Conservation (phyloP, 1,140 invertebrate genomes). For the Eufriesea mexicana region DNA sequence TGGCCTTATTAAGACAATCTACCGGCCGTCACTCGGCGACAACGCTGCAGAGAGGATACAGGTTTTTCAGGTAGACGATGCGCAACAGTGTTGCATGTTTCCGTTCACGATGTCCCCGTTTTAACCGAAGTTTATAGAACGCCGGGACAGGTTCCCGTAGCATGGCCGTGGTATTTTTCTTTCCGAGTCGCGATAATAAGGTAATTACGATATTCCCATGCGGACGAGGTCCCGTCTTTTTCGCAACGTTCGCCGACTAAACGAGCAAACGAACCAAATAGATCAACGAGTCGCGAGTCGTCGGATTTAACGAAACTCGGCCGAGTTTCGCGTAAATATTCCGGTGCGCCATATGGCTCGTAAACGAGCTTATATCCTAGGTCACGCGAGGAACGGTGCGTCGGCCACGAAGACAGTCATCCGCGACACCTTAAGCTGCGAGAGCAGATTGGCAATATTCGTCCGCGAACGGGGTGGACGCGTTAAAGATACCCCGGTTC, state of each 20-base stretch:
- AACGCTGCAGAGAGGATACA: slow-evolving; percentile 29
- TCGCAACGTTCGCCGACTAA: not conserved
- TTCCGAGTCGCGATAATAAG: not conserved
- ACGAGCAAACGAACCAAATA: not conserved
- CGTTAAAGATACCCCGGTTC: too few species aligned
- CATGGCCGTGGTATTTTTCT: not conserved
- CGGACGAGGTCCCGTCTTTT: not conserved
- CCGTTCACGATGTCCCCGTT: slow-evolving; percentile 24
- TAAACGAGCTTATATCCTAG: not conserved
- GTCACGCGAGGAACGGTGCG: not conserved
- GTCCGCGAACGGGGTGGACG: not conserved
- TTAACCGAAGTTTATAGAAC: slow-evolving; percentile 28
- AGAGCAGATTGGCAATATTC: not conserved
- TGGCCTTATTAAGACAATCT: slow-evolving; percentile 69
- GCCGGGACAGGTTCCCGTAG: not conserved
- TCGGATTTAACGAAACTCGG: not conserved
- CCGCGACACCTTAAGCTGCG: too few species aligned
- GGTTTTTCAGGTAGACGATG: not conserved
- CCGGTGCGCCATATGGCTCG: not conserved
- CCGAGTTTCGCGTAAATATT: not conserved
- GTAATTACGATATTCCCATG: not conserved
- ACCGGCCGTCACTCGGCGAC: slow-evolving; percentile 42
- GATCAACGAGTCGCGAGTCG: not conserved
- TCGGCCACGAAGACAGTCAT: not conserved
- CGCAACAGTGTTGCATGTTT: slow-evolving; percentile 21